Percentiles rank a stretch among this genome's conserved stretches.
These are phyloP conservation scores for Intellagama lesueurii DNA, from an alignment of 2,797 vertebrate genomes.

Conservation along the genomic window DNA sequence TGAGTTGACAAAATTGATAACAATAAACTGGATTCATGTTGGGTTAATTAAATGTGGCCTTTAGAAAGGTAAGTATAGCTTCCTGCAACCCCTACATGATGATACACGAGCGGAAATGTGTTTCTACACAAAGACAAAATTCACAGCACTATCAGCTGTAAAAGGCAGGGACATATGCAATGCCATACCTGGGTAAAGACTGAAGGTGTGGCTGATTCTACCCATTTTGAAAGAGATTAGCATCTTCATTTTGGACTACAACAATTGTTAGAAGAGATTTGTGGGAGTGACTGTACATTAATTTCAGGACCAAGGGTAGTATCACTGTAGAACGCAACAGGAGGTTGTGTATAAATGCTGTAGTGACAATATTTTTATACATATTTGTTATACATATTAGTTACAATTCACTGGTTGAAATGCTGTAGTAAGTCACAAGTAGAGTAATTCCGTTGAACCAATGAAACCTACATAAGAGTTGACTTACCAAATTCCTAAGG, in stretches of 20 bases:
- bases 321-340: background rate
- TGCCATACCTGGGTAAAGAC: background rate
- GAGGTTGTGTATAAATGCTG: background rate
- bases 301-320: background rate
- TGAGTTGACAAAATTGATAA: background rate
- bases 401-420: too few species aligned
- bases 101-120: background rate
- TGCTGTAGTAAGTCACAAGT: too few species aligned
- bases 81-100: background rate
- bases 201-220: background rate
- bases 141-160: background rate
- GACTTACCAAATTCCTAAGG: too few species aligned
- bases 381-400: background rate
- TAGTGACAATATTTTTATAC: background rate
- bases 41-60: slow-evolving; percentile 3
- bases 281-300: background rate
- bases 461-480: too few species aligned
- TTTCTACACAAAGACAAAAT: background rate
- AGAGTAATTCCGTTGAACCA: too few species aligned
- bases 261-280: background rate
- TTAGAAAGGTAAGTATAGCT: background rate
- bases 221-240: background rate
- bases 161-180: background rate
- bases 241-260: background rate
- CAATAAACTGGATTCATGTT: background rate